A percentile compares a stretch with the other conserved stretches of the same genome.
Conservation (phyloP, 1,140 invertebrate genomes). For the Eufriesea mexicana region DNA sequence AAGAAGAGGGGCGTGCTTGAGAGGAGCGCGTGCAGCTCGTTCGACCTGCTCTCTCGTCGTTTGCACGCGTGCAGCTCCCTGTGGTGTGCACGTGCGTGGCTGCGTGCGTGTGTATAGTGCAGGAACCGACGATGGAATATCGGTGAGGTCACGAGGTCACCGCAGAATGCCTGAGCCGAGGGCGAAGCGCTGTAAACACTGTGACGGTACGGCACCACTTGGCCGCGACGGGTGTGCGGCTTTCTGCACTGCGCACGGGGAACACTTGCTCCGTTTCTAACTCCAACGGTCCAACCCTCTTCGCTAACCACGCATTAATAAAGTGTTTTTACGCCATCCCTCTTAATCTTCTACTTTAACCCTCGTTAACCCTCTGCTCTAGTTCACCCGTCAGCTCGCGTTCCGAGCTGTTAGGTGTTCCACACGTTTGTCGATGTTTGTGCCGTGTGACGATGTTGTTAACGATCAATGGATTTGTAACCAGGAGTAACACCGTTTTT, state of each 20-base stretch:
- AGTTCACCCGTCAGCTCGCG: background rate
- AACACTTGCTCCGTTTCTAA: background rate
- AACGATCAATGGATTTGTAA: background rate
- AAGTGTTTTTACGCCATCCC: background rate
- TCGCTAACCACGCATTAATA: slow-evolving; percentile 27
- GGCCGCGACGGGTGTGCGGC: background rate
- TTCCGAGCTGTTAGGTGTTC: too few relatives aligned
- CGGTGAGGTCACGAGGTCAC: slow-evolving; percentile 81
- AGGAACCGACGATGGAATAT: slow-evolving; percentile 79
- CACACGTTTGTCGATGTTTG: background rate
- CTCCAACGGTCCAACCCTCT: background rate
- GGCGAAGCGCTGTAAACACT: slow-evolving; percentile 83
- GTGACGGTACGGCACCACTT: slow-evolving; percentile 80
- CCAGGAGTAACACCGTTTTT: background rate
- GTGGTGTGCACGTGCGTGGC: slow-evolving; percentile 42
- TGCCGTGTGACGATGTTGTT: background rate
- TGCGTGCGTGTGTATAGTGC: slow-evolving; percentile 54
- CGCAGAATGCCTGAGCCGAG: slow-evolving; percentile 83
- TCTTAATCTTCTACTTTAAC: background rate
- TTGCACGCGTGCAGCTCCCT: slow-evolving; percentile 41
- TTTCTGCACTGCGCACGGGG: background rate
- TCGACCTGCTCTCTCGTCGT: background rate
- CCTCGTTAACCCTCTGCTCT: background rate
- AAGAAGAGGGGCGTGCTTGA: slow-evolving; percentile 8
- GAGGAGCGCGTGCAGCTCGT: slow-evolving; percentile 23